phyloP scores from a whole-genome alignment of 92 coral and sea anemone genomes.

The Siderastrea siderea region DNA sequence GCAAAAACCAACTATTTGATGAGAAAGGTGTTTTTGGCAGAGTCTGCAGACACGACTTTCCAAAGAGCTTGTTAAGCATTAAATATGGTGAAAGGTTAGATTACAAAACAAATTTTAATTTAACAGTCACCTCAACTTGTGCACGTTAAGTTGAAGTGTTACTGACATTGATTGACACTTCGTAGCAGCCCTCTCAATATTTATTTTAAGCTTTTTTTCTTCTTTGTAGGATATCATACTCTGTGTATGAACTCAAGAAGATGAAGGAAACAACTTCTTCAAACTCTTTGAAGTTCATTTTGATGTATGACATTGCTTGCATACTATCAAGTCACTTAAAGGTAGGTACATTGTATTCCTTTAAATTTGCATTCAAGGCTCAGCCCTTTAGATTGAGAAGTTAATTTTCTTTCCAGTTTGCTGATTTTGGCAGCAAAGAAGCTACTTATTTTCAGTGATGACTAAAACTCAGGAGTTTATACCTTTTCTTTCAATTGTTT shows the following conservation, averaged over 20 bases:
- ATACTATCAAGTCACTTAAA: conserved; percentile 55
- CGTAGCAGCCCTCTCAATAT: background rate
- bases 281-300: conserved; percentile 25
- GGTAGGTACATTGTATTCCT: conserved; percentile 13
- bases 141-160: too few species aligned
- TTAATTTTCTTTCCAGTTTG: background rate
- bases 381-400: background rate
- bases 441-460: too few species aligned
- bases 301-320: conserved; percentile 73
- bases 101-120: background rate
- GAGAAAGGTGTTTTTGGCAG: conserved; percentile 79
- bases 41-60: conserved; percentile 79
- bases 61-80: conserved; percentile 67
- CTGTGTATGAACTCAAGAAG: conserved; percentile 70
- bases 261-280: conserved; percentile 25
- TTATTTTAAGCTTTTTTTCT: background rate
- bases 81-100: conserved; percentile 79
- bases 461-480: too few species aligned
- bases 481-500: too few species aligned
- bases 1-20: conserved; percentile 76
- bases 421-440: too few species aligned
- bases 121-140: too few species aligned
- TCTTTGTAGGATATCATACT: conserved; percentile 67
- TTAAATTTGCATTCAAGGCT: background rate
- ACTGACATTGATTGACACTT: background rate